phyloP scores from a whole-genome alignment of 2,797 vertebrate species.

The Ciconia nigra region DNA sequence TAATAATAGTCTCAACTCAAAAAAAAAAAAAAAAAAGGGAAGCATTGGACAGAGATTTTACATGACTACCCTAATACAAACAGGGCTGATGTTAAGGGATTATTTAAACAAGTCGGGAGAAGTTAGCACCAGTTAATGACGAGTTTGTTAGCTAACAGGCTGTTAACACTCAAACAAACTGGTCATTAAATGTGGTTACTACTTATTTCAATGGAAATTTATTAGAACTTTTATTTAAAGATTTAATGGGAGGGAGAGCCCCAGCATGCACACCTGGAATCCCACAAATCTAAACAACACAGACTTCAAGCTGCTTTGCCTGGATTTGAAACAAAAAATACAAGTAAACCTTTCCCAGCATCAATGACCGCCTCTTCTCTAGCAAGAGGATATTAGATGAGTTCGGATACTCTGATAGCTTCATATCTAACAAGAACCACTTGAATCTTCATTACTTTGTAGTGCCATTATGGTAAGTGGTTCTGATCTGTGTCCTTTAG shows the following conservation, averaged over 20 bases:
- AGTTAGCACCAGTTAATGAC: constrained; percentile 79
- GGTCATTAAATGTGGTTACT: constrained; percentile 77
- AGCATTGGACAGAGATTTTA: background rate
- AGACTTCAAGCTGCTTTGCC: constrained; percentile 18
- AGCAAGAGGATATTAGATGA: constrained; percentile 49
- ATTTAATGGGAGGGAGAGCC: constrained; percentile 62
- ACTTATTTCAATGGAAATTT: constrained; percentile 76
- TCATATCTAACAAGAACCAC: constrained; percentile 72
- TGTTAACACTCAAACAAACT: constrained; percentile 81
- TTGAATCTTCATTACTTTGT: constrained; percentile 77
- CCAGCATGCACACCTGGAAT: constrained; percentile 42
- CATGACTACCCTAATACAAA: constrained; percentile 22
- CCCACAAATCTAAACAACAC: constrained; percentile 31
- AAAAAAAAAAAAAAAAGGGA: background rate
- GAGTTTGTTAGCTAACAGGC: constrained; percentile 79
- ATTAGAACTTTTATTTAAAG: constrained; percentile 70
- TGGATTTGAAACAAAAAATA: constrained; percentile 22
- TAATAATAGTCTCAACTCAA: background rate
- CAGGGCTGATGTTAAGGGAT: constrained; percentile 57
- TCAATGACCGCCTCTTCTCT: background rate
- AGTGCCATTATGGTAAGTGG: constrained; percentile 74
- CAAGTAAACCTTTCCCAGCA: constrained; percentile 29
- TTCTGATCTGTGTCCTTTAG: constrained; percentile 68
- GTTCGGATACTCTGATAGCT: constrained; percentile 62
- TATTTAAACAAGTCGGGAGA: constrained; percentile 69